phyloP scores from a whole-genome alignment of 2,888 invertebrate species.

The Oscheius myriophilus region DNA sequence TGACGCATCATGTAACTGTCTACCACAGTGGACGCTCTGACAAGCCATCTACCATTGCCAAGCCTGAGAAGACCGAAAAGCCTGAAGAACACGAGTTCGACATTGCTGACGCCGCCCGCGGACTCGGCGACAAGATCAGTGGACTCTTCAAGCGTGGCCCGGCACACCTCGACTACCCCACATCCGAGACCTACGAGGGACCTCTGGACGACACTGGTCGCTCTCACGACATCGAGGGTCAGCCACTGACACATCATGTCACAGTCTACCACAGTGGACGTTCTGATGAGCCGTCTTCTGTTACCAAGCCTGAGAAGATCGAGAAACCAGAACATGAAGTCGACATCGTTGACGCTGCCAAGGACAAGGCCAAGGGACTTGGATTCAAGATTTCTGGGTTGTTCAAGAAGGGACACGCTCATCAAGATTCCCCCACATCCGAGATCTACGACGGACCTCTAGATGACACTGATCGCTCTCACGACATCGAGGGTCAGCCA shows the following conservation, averaged over 20 bases:
- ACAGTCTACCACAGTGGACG: conserved; percentile 44
- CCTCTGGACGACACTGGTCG: conserved; percentile 36
- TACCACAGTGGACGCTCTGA: conserved; percentile 30
- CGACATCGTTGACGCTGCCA: background rate
- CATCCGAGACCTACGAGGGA: conserved; percentile 40
- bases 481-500: conserved; percentile 36
- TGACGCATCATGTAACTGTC: conserved; percentile 22
- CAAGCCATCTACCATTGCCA: background rate
- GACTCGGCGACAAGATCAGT: conserved; percentile 22
- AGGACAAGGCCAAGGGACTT: background rate
- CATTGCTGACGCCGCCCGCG: background rate
- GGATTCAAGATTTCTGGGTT: conserved; percentile 30
- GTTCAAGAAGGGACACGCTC: conserved; percentile 38
- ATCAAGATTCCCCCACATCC: conserved; percentile 47
- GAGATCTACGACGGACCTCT: conserved; percentile 46
- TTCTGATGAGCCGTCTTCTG: conserved; percentile 39
- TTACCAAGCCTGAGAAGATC: background rate
- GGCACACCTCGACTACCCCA: conserved; percentile 45
- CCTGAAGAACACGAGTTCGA: too few relatives aligned
- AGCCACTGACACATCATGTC: conserved; percentile 47
- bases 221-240: conserved; percentile 39
- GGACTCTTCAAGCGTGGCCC: conserved; percentile 45
- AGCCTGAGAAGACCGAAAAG: conserved; percentile 20
- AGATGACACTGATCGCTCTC: conserved; percentile 36
- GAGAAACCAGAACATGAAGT: background rate